phyloP scores from a whole-genome alignment of 1,140 invertebrate genomes.

The Drosophila funebris region DNA sequence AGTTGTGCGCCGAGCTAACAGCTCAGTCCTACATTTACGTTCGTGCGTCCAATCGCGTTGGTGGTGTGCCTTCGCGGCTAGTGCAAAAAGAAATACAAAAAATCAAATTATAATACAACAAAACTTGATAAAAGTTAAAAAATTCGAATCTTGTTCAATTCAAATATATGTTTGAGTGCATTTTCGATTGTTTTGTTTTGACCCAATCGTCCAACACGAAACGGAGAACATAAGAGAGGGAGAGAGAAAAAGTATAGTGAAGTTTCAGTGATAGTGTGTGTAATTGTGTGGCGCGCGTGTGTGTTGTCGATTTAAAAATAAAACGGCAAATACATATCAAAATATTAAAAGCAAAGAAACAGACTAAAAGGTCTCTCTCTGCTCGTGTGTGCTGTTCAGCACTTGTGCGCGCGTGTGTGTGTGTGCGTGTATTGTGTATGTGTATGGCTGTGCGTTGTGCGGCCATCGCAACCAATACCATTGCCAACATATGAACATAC shows the following conservation, averaged over 20 bases:
- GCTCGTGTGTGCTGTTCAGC: slow-evolving; percentile 25
- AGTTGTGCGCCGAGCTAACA: slow-evolving; percentile 6
- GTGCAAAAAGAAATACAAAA: not conserved
- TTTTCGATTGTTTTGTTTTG: not conserved
- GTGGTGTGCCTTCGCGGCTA: slow-evolving; percentile 32
- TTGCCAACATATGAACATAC: slow-evolving; percentile 48
- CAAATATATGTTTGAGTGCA: not conserved
- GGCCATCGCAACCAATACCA: slow-evolving; percentile 36
- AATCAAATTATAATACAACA: not conserved
- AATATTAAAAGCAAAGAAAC: slow-evolving; percentile 69
- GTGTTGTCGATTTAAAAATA: slow-evolving; percentile 71
- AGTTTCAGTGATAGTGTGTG: slow-evolving; percentile 20
- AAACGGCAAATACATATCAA: slow-evolving; percentile 76
- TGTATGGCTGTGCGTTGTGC: slow-evolving; percentile 16
- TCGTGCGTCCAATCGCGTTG: slow-evolving; percentile 38
- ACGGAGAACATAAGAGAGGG: slow-evolving; percentile 5
- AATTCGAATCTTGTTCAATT: slow-evolving; percentile 5
- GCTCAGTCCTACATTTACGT: slow-evolving; percentile 25
- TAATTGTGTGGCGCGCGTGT: slow-evolving; percentile 31
- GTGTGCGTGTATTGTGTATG: slow-evolving; percentile 1
- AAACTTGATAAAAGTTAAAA: slow-evolving; percentile 8
- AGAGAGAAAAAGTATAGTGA: slow-evolving; percentile 4
- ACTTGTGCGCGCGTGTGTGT: slow-evolving; percentile 13
- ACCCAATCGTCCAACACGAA: not conserved
- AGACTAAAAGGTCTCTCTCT: slow-evolving; percentile 39